A percentile compares a stretch with the other conserved stretches of the same genome.
phyloP scores from a whole-genome alignment of 2,888 invertebrate species.

The Lasioglossum lativentre region DNA sequence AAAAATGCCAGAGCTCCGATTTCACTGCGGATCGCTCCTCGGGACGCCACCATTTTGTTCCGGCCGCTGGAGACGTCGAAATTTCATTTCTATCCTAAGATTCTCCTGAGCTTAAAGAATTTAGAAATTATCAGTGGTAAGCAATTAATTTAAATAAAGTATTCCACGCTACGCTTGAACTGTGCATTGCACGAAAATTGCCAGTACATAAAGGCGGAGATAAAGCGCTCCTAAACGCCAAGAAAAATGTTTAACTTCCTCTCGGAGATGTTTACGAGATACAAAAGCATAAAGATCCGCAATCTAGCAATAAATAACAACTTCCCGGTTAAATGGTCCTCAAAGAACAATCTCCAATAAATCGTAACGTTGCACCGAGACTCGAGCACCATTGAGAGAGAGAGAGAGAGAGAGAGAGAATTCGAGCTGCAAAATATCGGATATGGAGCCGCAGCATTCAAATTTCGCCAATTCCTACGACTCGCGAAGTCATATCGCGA shows the following conservation, averaged over 20 bases:
- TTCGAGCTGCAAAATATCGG: not conserved
- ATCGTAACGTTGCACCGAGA: not conserved
- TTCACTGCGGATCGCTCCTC: not conserved
- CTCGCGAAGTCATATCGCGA: not conserved
- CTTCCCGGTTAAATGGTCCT: not conserved
- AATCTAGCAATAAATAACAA: not conserved
- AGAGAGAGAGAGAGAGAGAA: not conserved
- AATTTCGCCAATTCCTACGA: not conserved
- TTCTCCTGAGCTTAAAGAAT: not conserved
- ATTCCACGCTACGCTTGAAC: not conserved
- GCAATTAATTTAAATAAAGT: not conserved
- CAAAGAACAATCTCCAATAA: not conserved
- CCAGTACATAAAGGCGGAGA: not conserved
- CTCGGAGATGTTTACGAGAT: not conserved
- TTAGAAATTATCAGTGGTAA: not conserved
- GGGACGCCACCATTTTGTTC: not conserved
- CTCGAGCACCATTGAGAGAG: not conserved
- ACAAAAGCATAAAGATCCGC: not conserved
- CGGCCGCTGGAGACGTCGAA: not conserved
- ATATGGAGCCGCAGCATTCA: not conserved
- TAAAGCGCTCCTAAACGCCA: not conserved
- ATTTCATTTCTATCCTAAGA: not conserved
- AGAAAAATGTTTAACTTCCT: not conserved
- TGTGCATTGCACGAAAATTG: no score
- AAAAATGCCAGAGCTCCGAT: slow-evolving; percentile 4